A percentile compares a stretch with the other conserved stretches of the same genome.
phyloP scores from a whole-genome alignment of 2,113 vertebrate genomes.

The Hypanus sabinus region DNA sequence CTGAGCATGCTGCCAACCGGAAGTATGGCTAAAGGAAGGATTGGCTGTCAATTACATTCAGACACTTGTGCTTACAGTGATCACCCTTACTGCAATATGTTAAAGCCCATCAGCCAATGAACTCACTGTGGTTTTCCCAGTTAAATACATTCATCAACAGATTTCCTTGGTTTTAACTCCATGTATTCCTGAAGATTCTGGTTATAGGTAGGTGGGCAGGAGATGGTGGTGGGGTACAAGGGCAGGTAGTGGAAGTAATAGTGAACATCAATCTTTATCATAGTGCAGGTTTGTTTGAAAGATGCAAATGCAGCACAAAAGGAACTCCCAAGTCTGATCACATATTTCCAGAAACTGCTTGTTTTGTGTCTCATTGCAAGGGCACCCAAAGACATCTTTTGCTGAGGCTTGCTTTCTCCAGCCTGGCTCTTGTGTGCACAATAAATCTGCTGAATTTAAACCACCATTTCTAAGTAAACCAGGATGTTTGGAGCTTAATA shows the following conservation, averaged over 20 bases:
- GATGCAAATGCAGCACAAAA: neutral
- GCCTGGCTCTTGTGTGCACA: neutral
- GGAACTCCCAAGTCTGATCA: neutral
- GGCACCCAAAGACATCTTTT: neutral
- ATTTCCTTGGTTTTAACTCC: neutral
- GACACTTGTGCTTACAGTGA: neutral
- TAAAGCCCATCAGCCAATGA: neutral
- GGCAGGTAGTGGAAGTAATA: neutral
- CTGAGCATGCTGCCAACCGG: no score
- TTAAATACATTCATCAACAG: neutral
- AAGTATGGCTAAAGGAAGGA: no score
- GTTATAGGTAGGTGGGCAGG: neutral
- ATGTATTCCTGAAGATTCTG: neutral
- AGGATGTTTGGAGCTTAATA: neutral
- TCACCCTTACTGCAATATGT: neutral
- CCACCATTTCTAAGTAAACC: neutral
- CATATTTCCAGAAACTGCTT: neutral
- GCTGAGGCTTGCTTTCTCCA: neutral
- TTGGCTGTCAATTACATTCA: neutral
- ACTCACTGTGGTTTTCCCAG: neutral
- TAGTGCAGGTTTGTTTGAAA: neutral
- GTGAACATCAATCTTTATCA: neutral
- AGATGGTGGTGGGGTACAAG: no score
- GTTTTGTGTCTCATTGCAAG: neutral
- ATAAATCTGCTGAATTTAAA: neutral